Percentiles rank a stretch among this genome's conserved stretches.
Conservation (phyloP, 2,888 invertebrate species). For the Ypsolopha sequella region DNA sequence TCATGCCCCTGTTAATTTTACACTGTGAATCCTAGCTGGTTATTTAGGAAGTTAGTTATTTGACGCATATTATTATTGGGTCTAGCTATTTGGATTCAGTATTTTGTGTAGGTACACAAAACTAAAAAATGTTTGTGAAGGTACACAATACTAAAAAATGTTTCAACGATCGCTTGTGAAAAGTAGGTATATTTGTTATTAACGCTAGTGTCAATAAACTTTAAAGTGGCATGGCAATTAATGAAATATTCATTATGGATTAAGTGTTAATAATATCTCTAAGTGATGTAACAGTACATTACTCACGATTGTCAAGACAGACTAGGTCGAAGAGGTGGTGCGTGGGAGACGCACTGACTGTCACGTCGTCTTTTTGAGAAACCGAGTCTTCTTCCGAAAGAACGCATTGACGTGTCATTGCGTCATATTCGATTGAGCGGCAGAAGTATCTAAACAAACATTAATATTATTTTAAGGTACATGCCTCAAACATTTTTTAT, state of each 20-base stretch:
- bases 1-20: conserved; percentile 27
- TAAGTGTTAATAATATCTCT: too few relatives aligned
- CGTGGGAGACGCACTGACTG: conserved; percentile 85
- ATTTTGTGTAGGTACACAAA: not conserved
- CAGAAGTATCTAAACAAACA: conserved; percentile 77
- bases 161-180: too few relatives aligned
- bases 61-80: not conserved
- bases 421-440: conserved; percentile 90
- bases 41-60: not conserved
- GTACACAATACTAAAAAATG: too few relatives aligned
- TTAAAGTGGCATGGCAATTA: too few relatives aligned
- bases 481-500: too few relatives aligned
- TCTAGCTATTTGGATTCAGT: too few relatives aligned
- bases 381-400: conserved; percentile 92
- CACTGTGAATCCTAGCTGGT: not conserved
- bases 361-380: conserved; percentile 89
- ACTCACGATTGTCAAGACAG: conserved; percentile 91
- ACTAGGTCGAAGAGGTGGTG: conserved; percentile 92
- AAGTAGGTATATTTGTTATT: too few relatives aligned
- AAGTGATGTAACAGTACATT: conserved; percentile 8
- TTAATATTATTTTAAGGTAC: too few relatives aligned
- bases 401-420: conserved; percentile 88
- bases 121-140: too few relatives aligned
- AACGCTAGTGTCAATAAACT: too few relatives aligned
- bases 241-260: too few relatives aligned